Base-by-base conservation (phyloP, 2,888 invertebrate genomes). In the Microplitis deprimator region DNA sequence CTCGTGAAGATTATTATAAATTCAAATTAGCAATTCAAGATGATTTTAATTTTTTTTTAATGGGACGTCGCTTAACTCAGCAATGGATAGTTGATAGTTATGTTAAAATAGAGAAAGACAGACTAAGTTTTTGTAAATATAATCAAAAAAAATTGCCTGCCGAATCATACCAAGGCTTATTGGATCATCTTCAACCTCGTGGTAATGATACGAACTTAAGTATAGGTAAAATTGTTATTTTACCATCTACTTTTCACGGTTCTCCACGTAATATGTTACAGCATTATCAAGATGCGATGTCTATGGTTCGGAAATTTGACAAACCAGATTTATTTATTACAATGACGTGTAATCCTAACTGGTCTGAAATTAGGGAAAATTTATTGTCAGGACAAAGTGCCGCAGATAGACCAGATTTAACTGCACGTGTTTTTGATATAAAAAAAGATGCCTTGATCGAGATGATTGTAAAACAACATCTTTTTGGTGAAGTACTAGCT, bases 251-350 rank as follows among this genome's bases (percentile, higher is more conserved):
- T 6, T 81, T 82, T 64, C 61, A 73, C 62, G 79, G 79, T 40
- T 80, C 78, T 6, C 79, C 82, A 1, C 75, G 78, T 81, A 80
- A 64, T 2, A 20, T 20, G 20, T 20, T 20, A 20, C 20, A 20
- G 20, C 20, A 20, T 20, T 20, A 20, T 20, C 79, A 80, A 68
- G 79, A 81, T 73, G 72, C 79, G 39, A 90, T 91, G 90, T 82
- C 89, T 13, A 87, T 90, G 68, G 90, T 91, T 5, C 60, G 85
- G 50, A 86, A 87, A 78, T 88, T 81, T 85, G 91, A 91, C 7
- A 86, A 86, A 77, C 90, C 90, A 40, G 87, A 89, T 81, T 81
- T 89, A n/a, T 91, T 91, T 80, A 81, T 90, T 6, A 90, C 90
- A n/a, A 84, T 90, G 80, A 77, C 77, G 4, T 80, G 80, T 20